Evolutionary conservation across 2,888 invertebrate species (phyloP), one percentile per base, ranked within the genome.

Genomic region (Xanthia icteritia): DNA sequence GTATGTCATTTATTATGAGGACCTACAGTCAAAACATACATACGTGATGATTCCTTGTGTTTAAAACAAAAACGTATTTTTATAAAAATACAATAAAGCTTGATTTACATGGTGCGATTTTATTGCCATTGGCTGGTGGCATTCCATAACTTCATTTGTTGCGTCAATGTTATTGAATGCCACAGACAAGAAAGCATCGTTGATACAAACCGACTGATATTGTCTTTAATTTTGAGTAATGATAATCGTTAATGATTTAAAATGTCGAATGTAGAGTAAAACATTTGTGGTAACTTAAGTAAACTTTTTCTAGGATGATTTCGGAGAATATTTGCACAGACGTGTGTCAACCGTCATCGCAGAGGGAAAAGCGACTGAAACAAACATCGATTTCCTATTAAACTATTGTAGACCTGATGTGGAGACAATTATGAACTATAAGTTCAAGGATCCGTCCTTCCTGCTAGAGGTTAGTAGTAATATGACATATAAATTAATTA

Each of bases 391-490:
- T 66, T 95, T 93, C 69, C 95, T 95, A 5, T 82, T 97, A 61
- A 94, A 94, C 67, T 93, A 94, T 87, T 95, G 90, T 85, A 94
- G 91, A 85, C 70, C 83, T n/a, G 92, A 96, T 61, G 92, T 98
- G 20, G 98, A 99, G 92, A 76, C 93, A 3, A 97, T 97, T 67
- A 89, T 99, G 5, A 97, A 97, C 0, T 99, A 99, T 93, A 97
- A 95, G 80, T 99, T 99, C 94, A 97, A 97, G 0, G 98, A 99
- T 91, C 97, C 98, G 0, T 97, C 98, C 0, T 98, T 98, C 91
- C 96, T 99, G 11, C 93, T 99, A 31, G 99, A 98, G 95, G 97
- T 60, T 8, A 31, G 58, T 8, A 31, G 2, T 58, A 27, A 27
- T 27, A 15, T 15, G 58, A 58, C 58, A 20, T 60, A 31, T 3